A percentile compares a stretch with the other conserved stretches of the same genome.
Conservation (phyloP, 2,888 invertebrate genomes). For the Conchocele bisecta region DNA sequence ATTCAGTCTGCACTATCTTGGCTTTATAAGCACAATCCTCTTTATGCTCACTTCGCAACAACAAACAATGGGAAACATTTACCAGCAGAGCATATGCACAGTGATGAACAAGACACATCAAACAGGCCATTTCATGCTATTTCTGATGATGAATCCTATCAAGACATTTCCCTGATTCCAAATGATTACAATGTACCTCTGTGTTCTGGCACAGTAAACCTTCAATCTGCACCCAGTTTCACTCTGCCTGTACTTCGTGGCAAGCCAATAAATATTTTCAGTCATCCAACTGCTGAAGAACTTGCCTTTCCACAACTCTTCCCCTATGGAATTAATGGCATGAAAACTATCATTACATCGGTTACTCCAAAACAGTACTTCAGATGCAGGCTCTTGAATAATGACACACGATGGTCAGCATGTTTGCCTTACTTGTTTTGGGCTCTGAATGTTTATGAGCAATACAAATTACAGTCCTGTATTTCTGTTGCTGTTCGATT, state of each 20-base stretch:
- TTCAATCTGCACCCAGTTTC: background rate
- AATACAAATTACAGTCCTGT: background rate
- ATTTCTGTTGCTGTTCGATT: constrained; percentile 31
- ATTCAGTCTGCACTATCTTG: no score
- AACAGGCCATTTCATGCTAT: no score
- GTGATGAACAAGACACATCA: no score
- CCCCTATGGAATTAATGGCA: constrained; percentile 24
- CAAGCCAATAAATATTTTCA: constrained; percentile 30
- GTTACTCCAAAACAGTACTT: constrained; percentile 27
- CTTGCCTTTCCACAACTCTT: constrained; percentile 40
- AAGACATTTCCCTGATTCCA: constrained; percentile 24
- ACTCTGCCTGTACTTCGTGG: constrained; percentile 16
- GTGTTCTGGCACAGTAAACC: no score
- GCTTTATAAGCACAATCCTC: no score
- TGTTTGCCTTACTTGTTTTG: constrained; percentile 26
- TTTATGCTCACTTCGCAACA: no score
- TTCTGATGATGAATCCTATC: no score
- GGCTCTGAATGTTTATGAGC: constrained; percentile 37
- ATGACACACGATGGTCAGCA: constrained; percentile 22
- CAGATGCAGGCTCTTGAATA: constrained; percentile 19
- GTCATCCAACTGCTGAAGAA: constrained; percentile 10
- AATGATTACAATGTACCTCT: constrained; percentile 21
- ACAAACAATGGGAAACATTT: no score
- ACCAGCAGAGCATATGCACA: no score
- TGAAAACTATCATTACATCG: background rate